Percentiles rank a stretch among this genome's conserved stretches.
phyloP scores from a whole-genome alignment of 2,888 invertebrate species.

The Gibbula magus region DNA sequence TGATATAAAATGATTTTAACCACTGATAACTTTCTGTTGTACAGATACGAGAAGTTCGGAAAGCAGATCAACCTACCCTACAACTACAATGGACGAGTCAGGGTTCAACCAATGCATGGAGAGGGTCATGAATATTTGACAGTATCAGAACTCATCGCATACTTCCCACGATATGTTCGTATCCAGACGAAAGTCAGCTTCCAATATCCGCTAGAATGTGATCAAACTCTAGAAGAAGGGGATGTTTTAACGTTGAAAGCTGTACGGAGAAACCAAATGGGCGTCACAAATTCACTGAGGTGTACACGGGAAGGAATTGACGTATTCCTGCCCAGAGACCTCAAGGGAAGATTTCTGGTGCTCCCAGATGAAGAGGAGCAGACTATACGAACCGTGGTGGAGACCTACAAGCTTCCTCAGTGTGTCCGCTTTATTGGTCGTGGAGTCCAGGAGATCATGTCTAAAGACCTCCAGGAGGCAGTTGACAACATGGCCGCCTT shows the following conservation, averaged over 20 bases:
- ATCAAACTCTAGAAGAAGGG: not conserved
- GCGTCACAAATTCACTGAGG: not conserved
- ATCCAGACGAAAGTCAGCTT: not conserved
- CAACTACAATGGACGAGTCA: conserved; percentile 14
- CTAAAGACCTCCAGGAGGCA: conserved; percentile 22
- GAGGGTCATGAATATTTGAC: not conserved
- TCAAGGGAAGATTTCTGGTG: not conserved
- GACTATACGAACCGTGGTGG: conserved; percentile 12
- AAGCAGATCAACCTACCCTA: conserved; percentile 10
- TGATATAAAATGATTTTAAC: no score
- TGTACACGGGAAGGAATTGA: not conserved
- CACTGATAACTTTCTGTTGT: not conserved
- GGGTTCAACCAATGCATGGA: conserved; percentile 16
- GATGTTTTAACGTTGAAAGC: not conserved
- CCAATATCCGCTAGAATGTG: not conserved
- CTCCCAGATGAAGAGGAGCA: conserved; percentile 1
- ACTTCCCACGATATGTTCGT: conserved; percentile 20
- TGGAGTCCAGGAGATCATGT: not conserved
- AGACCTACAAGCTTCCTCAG: conserved; percentile 22
- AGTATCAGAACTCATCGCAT: not conserved
- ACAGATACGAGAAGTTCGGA: not conserved
- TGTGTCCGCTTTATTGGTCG: conserved; percentile 16
- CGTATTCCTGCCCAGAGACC: not conserved
- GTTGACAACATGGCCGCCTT: conserved; percentile 6
- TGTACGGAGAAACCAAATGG: not conserved